Base-by-base conservation (phyloP, 1,140 invertebrate species). In the Meloidogyne exigua region DNA sequence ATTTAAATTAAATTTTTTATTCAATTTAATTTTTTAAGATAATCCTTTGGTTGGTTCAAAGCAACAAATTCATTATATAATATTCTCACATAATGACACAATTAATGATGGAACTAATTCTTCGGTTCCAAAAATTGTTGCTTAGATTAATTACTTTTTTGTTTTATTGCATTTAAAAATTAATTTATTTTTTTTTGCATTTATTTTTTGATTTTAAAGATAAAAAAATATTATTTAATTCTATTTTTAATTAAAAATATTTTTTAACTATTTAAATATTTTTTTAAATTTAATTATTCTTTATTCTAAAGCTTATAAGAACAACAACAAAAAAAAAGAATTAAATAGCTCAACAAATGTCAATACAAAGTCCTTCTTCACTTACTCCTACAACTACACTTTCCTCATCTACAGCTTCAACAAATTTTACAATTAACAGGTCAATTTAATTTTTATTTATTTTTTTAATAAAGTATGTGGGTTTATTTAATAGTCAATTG, bases 381-480 rank as follows among this genome's bases (percentile, higher is more conserved):
- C 13, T 57, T 18, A 64, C 36, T 9, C 36, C 36, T 10, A 39
- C n/a, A n/a, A n/a, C 36, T 39, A 39, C 36, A 39, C 36, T 39
- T 39, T 39, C 62, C 0, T 75, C 70, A 7, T 70, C 65, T 0
- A 42, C 74, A 13, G 36, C 26, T 1, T 25, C 62, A 44, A 57
- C 75, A 15, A 49, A 39, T 15, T 78, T 78, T 63, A 79, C 76
- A 28, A 62, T 78, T 69, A 78, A 78, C 65, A 78, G 76, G 76
- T 78, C n/a, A n/a, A n/a, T n/a, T 32, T 62, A 32, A 15, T 23
- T 25, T 10, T 77, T 65, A n/a, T 75, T 57, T 44, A 28, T 18
- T 36, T 69, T 21, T 21, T 3, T 2, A 69, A 63, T 62, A 69
- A 39, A 39, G 9, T 25, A 79, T 32, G 7, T 32, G 25, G 23